Evolutionary conservation across 2,888 invertebrate genomes (phyloP).

Genomic region (Noctuana brunneofusca): DNA sequence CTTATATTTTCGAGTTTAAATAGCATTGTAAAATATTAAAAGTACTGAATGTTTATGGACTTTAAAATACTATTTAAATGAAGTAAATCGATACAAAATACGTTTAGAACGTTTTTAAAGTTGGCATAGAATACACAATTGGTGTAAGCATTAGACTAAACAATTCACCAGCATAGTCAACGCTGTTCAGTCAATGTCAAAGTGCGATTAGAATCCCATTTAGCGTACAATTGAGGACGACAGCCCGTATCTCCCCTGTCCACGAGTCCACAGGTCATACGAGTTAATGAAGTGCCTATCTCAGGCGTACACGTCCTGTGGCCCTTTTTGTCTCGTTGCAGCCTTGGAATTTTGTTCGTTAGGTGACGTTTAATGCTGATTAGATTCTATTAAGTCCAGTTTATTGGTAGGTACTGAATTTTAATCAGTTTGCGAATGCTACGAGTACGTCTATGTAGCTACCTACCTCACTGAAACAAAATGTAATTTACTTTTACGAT

Average conservation of each 20-base stretch:
- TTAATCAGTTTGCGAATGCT: neutral
- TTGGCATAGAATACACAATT: too few species aligned
- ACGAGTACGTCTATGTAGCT: too few species aligned
- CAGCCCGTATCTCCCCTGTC: constrained; percentile 26
- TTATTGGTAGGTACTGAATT: neutral
- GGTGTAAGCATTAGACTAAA: too few species aligned
- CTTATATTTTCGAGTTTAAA: too few species aligned
- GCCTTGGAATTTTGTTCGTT: constrained; percentile 4
- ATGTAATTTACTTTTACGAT: too few species aligned
- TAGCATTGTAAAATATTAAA: too few species aligned
- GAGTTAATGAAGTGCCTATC: constrained; percentile 30
- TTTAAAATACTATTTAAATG: too few species aligned
- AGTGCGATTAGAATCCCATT: constrained; percentile 29
- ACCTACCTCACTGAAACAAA: too few species aligned
- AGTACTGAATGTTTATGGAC: too few species aligned
- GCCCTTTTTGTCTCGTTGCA: constrained; percentile 4
- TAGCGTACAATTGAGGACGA: constrained; percentile 27
- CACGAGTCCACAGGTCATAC: constrained; percentile 16
- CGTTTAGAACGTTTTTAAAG: too few species aligned
- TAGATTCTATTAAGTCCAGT: neutral
- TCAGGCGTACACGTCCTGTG: constrained; percentile 10
- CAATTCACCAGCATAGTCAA: constrained; percentile 8
- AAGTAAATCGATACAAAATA: too few species aligned
- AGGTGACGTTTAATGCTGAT: neutral
- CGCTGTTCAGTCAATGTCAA: constrained; percentile 18